Conservation (phyloP, 1,140 invertebrate genomes). For the Diorhabda carinulata region DNA sequence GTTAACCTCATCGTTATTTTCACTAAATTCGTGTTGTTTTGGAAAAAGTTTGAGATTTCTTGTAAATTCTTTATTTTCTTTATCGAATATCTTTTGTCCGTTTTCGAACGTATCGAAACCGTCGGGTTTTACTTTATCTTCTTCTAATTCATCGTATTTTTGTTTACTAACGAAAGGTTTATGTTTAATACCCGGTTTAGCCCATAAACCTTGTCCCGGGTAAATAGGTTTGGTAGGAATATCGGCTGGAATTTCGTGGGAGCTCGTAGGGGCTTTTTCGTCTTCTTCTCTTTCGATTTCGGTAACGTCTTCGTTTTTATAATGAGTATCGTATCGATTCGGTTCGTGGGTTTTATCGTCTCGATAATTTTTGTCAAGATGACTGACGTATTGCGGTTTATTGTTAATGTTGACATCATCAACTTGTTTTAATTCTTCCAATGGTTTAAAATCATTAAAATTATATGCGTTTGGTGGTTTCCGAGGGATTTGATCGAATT, state of each 20-base stretch:
- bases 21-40: constrained; percentile 18
- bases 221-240: constrained; percentile 53
- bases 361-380: constrained; percentile 28
- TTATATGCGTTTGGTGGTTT: no score
- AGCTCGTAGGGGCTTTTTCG: constrained; percentile 23
- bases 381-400: not conserved
- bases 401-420: not conserved
- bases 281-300: constrained; percentile 18
- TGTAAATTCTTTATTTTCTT: constrained; percentile 27
- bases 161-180: constrained; percentile 36
- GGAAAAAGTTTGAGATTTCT: constrained; percentile 20
- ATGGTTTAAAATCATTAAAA: no score
- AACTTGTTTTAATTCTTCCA: not conserved
- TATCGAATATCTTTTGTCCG: constrained; percentile 31
- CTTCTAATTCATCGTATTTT: constrained; percentile 16
- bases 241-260: constrained; percentile 31
- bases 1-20: not conserved
- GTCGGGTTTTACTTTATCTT: constrained; percentile 34
- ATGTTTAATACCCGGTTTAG: constrained; percentile 48
- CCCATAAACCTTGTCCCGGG: constrained; percentile 51
- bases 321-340: not conserved
- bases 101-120: constrained; percentile 39
- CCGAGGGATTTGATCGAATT: not conserved
- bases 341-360: constrained; percentile 37
- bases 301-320: not conserved